phyloP scores from a whole-genome alignment of 2,113 vertebrate species.

The Sitta europaea region DNA sequence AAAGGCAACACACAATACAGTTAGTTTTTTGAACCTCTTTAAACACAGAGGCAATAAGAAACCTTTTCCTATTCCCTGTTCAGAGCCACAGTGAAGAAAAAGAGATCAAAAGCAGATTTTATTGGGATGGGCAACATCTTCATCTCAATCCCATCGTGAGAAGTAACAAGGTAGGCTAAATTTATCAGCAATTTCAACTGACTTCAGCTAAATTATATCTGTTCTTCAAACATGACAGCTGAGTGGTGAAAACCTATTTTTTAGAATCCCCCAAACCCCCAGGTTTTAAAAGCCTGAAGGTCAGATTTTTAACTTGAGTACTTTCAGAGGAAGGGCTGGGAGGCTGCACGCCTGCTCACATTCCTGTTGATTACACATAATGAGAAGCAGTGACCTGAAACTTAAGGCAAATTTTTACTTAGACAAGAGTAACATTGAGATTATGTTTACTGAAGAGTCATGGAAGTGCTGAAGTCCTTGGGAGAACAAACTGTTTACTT shows the following conservation, averaged over 20 bases:
- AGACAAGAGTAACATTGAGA: not conserved
- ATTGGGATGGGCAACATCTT: not conserved
- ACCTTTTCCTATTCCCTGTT: not conserved
- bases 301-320: not conserved
- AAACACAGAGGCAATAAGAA: not conserved
- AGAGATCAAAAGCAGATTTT: not conserved
- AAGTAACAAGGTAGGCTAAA: not conserved
- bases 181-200: not conserved
- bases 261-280: not conserved
- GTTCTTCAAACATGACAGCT: not conserved
- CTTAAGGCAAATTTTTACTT: not conserved
- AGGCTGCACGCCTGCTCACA: not conserved
- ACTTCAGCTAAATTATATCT: not conserved
- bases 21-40: not conserved
- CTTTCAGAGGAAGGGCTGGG: not conserved
- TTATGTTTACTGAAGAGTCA: not conserved
- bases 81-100: not conserved
- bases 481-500: not conserved
- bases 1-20: not conserved
- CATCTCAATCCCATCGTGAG: fast-evolving
- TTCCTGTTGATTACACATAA: not conserved
- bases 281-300: not conserved
- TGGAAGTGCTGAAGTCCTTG: not conserved
- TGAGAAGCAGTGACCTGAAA: constrained; percentile 37
- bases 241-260: not conserved